phyloP scores from a whole-genome alignment of 2,888 invertebrate species.

The Trachelus stipa region DNA sequence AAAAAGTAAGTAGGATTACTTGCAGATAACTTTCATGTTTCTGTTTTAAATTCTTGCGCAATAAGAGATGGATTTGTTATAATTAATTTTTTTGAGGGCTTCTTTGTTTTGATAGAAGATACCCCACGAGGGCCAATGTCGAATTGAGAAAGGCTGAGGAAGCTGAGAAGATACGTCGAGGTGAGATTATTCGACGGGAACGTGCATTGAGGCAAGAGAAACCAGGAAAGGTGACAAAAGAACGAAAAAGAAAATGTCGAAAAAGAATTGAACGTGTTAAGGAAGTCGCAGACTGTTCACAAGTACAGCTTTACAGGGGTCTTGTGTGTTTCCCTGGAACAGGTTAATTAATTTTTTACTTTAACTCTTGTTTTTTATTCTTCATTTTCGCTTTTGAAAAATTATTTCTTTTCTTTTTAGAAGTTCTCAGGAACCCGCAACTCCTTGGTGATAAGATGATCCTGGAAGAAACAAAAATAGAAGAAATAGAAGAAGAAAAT shows the following conservation, averaged over 20 bases:
- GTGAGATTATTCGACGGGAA: conserved; percentile 74
- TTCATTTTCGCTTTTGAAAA: neutral
- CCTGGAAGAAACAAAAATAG: conserved; percentile 17
- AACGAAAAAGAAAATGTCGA: conserved; percentile 57
- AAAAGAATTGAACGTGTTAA: neutral
- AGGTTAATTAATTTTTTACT: conserved; percentile 51
- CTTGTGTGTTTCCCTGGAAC: conserved; percentile 70
- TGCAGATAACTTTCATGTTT: neutral
- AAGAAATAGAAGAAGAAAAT: conserved; percentile 25
- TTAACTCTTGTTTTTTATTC: neutral
- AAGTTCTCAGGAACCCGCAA: neutral
- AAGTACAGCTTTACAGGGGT: conserved; percentile 51
- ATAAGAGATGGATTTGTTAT: conserved; percentile 3
- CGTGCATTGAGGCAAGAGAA: conserved; percentile 24
- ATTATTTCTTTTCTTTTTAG: neutral
- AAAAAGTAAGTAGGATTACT: conserved; percentile 68
- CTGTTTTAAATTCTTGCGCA: neutral
- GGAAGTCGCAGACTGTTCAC: neutral
- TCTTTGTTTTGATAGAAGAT: conserved; percentile 68
- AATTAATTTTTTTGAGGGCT: conserved; percentile 5
- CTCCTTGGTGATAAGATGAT: neutral
- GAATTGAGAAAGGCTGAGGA: conserved; percentile 73
- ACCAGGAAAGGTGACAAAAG: conserved; percentile 63
- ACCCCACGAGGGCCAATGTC: conserved; percentile 79
- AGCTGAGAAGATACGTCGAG: conserved; percentile 78